A percentile compares a stretch with the other conserved stretches of the same genome.
phyloP scores from a whole-genome alignment of 2,888 invertebrate species.

The Malthinus seriepunctatus region DNA sequence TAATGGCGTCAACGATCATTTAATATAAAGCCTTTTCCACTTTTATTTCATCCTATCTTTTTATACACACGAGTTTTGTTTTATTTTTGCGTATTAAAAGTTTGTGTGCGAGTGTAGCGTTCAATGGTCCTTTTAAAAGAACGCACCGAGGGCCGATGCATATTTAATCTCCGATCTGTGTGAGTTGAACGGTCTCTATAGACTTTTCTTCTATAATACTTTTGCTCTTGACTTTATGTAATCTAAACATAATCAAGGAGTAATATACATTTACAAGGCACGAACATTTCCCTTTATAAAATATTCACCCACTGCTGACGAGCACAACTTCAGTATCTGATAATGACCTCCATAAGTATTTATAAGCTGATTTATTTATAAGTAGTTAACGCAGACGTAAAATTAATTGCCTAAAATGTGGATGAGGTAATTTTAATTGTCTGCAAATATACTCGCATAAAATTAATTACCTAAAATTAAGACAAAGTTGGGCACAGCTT shows the following conservation, averaged over 20 bases:
- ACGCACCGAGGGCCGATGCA: constrained; percentile 38
- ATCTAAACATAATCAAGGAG: constrained; percentile 44
- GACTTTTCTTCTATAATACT: constrained; percentile 34
- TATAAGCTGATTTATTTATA: constrained; percentile 23
- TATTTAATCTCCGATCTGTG: constrained; percentile 39
- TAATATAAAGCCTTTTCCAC: too few relatives aligned
- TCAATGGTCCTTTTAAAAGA: constrained; percentile 23
- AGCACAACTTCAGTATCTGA: constrained; percentile 28
- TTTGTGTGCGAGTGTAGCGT: not conserved
- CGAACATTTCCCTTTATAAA: constrained; percentile 39
- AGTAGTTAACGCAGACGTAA: constrained; percentile 16
- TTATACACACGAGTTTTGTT: too few relatives aligned
- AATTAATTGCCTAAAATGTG: constrained; percentile 18
- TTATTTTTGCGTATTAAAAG: not conserved
- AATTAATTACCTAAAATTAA: constrained; percentile 15
- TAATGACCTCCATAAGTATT: constrained; percentile 20
- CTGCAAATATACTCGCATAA: constrained; percentile 5
- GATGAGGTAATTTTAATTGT: constrained; percentile 13
- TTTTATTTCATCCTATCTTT: too few relatives aligned
- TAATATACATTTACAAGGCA: constrained; percentile 43
- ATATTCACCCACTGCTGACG: constrained; percentile 34
- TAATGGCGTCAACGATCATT: too few relatives aligned
- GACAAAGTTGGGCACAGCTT: constrained; percentile 3
- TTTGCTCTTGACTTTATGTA: constrained; percentile 36
- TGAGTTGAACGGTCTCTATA: constrained; percentile 36